phyloP scores from a whole-genome alignment of 2,888 invertebrate genomes.

The Podotricha telesiphe region DNA sequence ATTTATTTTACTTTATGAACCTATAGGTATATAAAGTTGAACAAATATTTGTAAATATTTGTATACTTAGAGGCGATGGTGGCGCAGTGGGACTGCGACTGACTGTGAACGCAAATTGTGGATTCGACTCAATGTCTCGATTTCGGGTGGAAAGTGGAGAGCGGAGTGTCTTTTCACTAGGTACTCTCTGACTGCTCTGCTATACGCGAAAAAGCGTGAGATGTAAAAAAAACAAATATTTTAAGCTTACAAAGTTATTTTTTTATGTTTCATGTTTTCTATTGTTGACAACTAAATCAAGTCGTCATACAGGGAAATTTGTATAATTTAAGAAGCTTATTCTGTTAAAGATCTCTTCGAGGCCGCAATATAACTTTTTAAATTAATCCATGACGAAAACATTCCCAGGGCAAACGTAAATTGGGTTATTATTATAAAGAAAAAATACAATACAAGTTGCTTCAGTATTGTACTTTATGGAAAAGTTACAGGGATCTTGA shows the following conservation, averaged over 20 bases:
- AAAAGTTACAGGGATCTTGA: constrained; percentile 32
- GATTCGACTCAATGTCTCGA: no score
- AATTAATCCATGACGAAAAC: constrained; percentile 73
- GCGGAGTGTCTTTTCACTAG: no score
- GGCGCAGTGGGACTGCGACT: no score
- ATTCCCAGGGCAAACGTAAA: constrained; percentile 51
- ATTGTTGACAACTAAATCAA: constrained; percentile 29
- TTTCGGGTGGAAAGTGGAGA: no score
- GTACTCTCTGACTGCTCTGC: no score
- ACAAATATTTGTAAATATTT: no score
- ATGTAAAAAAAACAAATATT: constrained; percentile 40
- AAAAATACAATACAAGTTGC: constrained; percentile 41
- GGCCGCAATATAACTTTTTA: constrained; percentile 73
- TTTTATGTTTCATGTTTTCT: constrained; percentile 4
- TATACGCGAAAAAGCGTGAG: no score
- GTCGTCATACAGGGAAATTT: constrained; percentile 32
- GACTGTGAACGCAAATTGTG: no score
- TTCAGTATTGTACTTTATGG: constrained; percentile 36
- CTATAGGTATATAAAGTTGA: no score
- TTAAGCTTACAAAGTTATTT: constrained; percentile 6
- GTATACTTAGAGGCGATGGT: no score
- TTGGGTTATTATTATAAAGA: constrained; percentile 45
- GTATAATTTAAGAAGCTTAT: constrained; percentile 44
- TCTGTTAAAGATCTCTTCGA: constrained; percentile 46
- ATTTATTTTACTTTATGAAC: no score